phyloP scores from a whole-genome alignment of 2,113 vertebrate species.

The Eira barbara region DNA sequence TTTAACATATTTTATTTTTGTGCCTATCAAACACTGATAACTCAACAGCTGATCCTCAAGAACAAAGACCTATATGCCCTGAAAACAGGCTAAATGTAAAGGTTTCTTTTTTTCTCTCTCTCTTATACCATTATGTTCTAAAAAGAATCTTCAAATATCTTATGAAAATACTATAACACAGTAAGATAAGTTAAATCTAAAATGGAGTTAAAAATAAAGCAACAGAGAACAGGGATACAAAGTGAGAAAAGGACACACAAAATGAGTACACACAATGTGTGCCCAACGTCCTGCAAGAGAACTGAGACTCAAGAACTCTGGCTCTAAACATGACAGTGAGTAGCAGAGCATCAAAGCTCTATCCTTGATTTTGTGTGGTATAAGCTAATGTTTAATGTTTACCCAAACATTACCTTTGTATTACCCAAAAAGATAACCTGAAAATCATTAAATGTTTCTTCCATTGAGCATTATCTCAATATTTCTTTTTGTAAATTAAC shows the following conservation, averaged over 20 bases:
- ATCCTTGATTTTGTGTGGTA: background rate
- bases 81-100: background rate
- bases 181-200: background rate
- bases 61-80: background rate
- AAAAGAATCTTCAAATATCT: background rate
- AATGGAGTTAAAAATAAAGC: background rate
- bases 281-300: background rate
- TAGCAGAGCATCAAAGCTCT: background rate
- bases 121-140: background rate
- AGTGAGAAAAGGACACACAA: background rate
- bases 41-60: background rate
- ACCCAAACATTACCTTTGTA: background rate
- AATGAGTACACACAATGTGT: background rate
- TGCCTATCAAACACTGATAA: background rate
- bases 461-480: background rate
- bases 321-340: background rate
- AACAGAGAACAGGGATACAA: background rate
- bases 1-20: background rate
- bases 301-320: too few species aligned
- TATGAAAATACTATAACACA: background rate
- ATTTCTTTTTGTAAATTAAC: background rate
- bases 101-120: background rate
- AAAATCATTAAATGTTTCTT: background rate
- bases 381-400: background rate
- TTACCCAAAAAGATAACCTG: background rate